Conservation (phyloP, 2,888 invertebrate species). For the Acanthosoma haemorrhoidale region DNA sequence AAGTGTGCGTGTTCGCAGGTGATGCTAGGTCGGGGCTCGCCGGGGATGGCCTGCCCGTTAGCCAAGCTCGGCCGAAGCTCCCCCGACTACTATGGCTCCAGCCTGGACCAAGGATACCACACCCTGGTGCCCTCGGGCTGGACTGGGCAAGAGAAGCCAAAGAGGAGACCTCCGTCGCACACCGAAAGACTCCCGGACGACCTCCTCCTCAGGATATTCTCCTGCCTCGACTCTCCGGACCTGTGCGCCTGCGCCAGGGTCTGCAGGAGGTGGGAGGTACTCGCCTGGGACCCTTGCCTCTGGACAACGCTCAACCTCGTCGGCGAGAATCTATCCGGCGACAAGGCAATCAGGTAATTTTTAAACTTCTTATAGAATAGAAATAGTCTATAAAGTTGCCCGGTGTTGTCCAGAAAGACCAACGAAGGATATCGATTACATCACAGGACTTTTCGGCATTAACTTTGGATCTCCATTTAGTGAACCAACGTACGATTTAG, state of each 20-base stretch:
- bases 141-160: conserved; percentile 31
- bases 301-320: conserved; percentile 65
- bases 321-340: conserved; percentile 57
- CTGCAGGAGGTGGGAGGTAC: conserved; percentile 66
- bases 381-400: too few species aligned
- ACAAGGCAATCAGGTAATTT: conserved; percentile 55
- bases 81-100: conserved; percentile 42
- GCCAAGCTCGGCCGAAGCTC: conserved; percentile 55
- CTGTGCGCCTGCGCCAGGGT: conserved; percentile 69
- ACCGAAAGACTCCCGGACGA: conserved; percentile 56
- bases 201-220: conserved; percentile 62
- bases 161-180: conserved; percentile 29
- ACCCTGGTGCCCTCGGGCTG: conserved; percentile 58
- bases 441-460: too few species aligned
- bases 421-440: too few species aligned
- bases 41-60: conserved; percentile 53
- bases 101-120: conserved; percentile 73
- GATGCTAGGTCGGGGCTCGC: conserved; percentile 40
- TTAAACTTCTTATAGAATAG: too few species aligned
- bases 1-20: conserved; percentile 20
- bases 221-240: conserved; percentile 64
- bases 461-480: too few species aligned
- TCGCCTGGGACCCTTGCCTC: conserved; percentile 70
- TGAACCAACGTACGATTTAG: too few species aligned
- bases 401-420: too few species aligned